phyloP scores from a whole-genome alignment of 2,797 vertebrate species.

The Eulemur coronatus region DNA sequence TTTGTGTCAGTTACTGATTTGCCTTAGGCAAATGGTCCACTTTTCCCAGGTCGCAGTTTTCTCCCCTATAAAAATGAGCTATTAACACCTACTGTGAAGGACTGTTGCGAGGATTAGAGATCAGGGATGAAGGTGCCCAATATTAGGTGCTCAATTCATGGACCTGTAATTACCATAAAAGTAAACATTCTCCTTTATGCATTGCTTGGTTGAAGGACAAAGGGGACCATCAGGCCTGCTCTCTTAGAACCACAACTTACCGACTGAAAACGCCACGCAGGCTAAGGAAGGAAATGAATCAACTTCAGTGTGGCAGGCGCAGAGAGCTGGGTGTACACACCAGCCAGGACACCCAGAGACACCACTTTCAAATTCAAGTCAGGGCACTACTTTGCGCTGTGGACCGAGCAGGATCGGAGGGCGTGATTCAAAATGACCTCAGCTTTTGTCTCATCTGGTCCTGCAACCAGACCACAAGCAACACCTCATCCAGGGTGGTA shows the following conservation, averaged over 20 bases:
- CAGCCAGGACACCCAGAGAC: background rate
- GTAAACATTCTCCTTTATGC: background rate
- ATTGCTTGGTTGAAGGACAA: background rate
- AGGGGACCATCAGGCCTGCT: background rate
- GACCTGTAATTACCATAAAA: background rate
- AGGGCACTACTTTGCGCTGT: background rate
- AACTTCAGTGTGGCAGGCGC: background rate
- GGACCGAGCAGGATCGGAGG: background rate
- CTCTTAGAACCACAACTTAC: background rate
- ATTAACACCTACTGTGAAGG: background rate
- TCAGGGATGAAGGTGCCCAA: background rate
- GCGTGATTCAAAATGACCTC: constrained; percentile 56
- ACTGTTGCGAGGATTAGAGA: background rate
- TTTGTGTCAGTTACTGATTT: background rate
- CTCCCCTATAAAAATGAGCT: background rate
- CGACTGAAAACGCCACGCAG: background rate
- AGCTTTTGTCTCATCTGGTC: constrained; percentile 44
- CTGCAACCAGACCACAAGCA: constrained; percentile 18
- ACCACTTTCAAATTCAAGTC: constrained; percentile 2
- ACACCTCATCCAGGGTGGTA: background rate
- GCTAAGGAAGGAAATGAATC: background rate
- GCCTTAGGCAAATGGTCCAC: background rate
- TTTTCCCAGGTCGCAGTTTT: background rate
- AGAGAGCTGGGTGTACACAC: background rate
- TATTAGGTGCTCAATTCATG: background rate